Conservation (phyloP, 2,888 invertebrate genomes). For the Melieria picta region DNA sequence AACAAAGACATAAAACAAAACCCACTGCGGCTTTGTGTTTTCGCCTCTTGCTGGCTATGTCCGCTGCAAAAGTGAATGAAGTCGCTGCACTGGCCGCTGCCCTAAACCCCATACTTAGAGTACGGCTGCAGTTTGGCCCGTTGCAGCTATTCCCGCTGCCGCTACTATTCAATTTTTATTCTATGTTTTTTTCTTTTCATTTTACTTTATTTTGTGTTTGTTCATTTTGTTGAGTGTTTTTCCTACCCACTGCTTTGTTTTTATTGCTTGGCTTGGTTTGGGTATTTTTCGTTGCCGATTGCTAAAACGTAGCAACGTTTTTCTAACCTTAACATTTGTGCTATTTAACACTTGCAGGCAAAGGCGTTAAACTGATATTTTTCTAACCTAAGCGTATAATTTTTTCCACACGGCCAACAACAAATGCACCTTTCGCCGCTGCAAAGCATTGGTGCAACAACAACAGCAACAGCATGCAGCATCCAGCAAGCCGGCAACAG, state of each 20-base stretch:
- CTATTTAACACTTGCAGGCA: slow-evolving; percentile 48
- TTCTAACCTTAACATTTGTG: slow-evolving; percentile 35
- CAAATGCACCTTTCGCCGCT: slow-evolving; percentile 5
- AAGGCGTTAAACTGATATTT: slow-evolving; percentile 49
- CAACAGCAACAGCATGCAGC: slow-evolving; percentile 12
- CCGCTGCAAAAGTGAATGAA: too few relatives aligned
- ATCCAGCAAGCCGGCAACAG: slow-evolving; percentile 6
- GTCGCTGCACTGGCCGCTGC: too few relatives aligned
- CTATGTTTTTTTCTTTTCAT: background rate
- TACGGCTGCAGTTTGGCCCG: too few relatives aligned
- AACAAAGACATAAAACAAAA: slow-evolving; percentile 6
- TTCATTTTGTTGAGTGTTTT: background rate
- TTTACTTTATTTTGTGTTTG: background rate
- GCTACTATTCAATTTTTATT: background rate
- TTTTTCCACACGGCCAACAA: slow-evolving; percentile 22
- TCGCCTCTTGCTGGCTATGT: too few relatives aligned
- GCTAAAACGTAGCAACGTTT: too few relatives aligned
- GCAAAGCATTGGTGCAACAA: background rate
- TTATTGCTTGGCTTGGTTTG: background rate
- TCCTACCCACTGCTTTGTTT: background rate
- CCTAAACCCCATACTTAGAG: too few relatives aligned
- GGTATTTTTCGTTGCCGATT: background rate
- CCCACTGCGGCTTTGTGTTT: background rate
- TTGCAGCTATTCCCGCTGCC: too few relatives aligned
- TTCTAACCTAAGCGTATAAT: slow-evolving; percentile 44